These are phyloP conservation scores for Dasyornis broadbenti DNA, from an alignment of 2,113 vertebrate genomes.

Conservation along the genomic window DNA sequence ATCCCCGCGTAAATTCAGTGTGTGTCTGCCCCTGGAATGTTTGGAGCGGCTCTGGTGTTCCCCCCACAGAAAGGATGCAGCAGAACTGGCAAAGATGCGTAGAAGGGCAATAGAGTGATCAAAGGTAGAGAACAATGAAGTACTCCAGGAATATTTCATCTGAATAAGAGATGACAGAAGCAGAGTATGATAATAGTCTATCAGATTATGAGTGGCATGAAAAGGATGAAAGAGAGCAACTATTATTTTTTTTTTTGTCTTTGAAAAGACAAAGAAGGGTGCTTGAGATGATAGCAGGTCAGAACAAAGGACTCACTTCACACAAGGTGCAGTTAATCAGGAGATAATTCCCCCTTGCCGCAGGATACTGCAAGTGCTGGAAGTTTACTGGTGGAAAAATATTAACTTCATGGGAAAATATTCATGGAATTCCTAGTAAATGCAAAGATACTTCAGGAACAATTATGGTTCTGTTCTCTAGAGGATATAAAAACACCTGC, in stretches of 20 bases:
- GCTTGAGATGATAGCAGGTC: neutral
- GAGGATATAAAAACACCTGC: neutral
- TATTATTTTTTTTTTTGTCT: neutral
- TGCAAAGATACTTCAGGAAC: neutral
- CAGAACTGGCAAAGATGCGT: neutral
- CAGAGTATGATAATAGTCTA: conserved; percentile 9
- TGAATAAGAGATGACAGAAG: conserved; percentile 27
- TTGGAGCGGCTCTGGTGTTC: neutral
- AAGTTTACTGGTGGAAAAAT: neutral
- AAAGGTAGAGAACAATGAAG: conserved; percentile 13
- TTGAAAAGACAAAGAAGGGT: conserved; percentile 4
- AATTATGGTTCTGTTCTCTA: neutral
- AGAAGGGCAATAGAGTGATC: neutral
- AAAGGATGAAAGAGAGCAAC: conserved; percentile 29
- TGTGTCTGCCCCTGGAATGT: neutral
- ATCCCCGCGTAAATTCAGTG: neutral
- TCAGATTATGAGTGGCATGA: conserved; percentile 36
- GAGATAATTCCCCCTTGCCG: neutral
- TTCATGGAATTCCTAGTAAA: neutral
- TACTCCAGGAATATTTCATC: conserved; percentile 14
- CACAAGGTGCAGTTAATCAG: neutral
- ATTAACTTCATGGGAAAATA: neutral
- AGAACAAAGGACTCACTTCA: neutral
- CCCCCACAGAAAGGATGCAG: neutral
- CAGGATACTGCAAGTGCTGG: neutral